phyloP scores from a whole-genome alignment of 23 tunicate species.

The Diplosoma virens region DNA sequence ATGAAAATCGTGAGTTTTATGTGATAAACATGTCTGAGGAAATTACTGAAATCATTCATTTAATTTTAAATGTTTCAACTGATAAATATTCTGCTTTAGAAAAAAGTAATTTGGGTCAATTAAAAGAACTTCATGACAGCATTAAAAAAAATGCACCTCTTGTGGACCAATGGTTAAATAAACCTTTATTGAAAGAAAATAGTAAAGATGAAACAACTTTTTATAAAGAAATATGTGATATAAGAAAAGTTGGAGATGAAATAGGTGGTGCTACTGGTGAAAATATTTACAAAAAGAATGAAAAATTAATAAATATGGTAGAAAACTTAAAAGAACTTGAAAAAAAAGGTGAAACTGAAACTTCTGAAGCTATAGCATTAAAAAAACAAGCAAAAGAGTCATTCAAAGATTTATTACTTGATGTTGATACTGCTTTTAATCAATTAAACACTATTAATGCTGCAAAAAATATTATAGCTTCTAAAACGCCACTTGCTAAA shows the following conservation, averaged over 20 bases:
- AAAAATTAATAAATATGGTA: constrained; percentile 29
- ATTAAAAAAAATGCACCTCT: constrained; percentile 53
- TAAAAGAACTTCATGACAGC: constrained; percentile 40
- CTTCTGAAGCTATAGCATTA: constrained; percentile 60
- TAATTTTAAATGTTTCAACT: constrained; percentile 81
- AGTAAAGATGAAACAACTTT: constrained; percentile 50
- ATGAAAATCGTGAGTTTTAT: constrained; percentile 60
- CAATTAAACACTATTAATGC: constrained; percentile 20
- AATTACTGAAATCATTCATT: constrained; percentile 81
- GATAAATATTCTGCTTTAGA: constrained; percentile 70
- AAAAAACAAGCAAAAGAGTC: constrained; percentile 40
- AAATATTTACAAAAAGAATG: constrained; percentile 22
- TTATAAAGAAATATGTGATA: constrained; percentile 55
- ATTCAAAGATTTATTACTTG: constrained; percentile 44
- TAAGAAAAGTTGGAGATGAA: constrained; percentile 52
- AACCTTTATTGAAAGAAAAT: constrained; percentile 48
- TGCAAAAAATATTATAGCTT: constrained; percentile 39
- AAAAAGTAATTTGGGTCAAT: constrained; percentile 44
- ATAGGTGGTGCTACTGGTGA: constrained; percentile 47
- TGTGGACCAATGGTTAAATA: constrained; percentile 67
- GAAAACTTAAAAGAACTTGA: constrained; percentile 54
- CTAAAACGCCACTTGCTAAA: constrained; percentile 62
- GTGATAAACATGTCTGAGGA: constrained; percentile 48
- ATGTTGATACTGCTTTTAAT: constrained; percentile 66
- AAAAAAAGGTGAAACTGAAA: constrained; percentile 55